Base-by-base conservation (phyloP, 2,797 vertebrate genomes). In the Sebastes jordani region DNA sequence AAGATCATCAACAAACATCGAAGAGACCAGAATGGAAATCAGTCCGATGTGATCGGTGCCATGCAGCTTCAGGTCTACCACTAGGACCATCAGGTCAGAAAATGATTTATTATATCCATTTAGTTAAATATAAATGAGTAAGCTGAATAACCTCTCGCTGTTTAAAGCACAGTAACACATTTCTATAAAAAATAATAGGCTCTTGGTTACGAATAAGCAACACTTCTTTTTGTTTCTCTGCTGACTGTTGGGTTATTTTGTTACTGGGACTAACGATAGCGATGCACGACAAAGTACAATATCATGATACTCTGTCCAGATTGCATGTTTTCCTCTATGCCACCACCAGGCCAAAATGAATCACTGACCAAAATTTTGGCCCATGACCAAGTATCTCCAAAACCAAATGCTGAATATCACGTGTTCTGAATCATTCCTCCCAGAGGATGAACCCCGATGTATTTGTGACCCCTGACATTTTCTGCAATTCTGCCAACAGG, bases 1-100 rank as follows among this genome's bases (percentile, higher is more conserved):
- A 71, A 65, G 64, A 84, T 90, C 71, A 75, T 90, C 83, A 86
- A 71, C 23, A 69, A 74, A 81, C 62, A 86, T 81, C 71, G 69
- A 68, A 75, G 74, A 71, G 80, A 74, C 55, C 61, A 72, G 54
- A 72, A 58, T 36, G 65, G 65, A 87, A 91, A 81, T 90, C 79
- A 86, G 76, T 80, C 70, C 20, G 46, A 63, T 76, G 80, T 76
- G 61, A 80, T 84, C 76, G 82, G 71, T 55, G 69, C 64, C 59
- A 69, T 38, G 75, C 71, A 52, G 67, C 70, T 84, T 64, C 67
- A 76, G 66, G 66, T 75, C 62, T 27, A 54, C n/a, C 34, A 46
- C 0, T 6, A 58, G 54, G 22, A 71, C 69, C 20, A 38, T 11
- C 60, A 59, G 11, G 49, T 61, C 36, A 74, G 22, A 61, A 66